phyloP scores from a whole-genome alignment of 2,888 invertebrate genomes.

The Pseudococcus longispinus region DNA sequence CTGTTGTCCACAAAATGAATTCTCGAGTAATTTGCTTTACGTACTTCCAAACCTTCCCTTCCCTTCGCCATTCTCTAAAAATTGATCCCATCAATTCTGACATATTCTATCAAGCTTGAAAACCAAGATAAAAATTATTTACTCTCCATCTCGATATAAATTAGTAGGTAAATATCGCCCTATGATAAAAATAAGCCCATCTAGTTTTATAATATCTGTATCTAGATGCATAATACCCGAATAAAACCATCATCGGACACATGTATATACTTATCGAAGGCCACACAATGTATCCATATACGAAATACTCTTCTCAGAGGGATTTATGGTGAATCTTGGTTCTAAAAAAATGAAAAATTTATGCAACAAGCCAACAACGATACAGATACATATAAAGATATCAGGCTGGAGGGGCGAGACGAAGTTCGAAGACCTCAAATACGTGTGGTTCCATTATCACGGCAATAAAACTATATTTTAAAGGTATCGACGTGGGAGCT shows the following conservation, averaged over 20 bases:
- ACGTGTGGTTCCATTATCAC: slow-evolving; percentile 50
- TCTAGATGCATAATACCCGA: neutral
- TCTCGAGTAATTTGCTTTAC: too few species aligned
- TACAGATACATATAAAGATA: slow-evolving; percentile 3
- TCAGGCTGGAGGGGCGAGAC: neutral
- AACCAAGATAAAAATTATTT: neutral
- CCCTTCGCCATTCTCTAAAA: neutral
- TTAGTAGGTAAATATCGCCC: neutral
- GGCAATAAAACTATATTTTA: slow-evolving; percentile 56
- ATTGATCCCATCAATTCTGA: neutral
- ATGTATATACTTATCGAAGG: neutral
- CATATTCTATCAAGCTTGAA: neutral
- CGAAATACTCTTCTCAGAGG: neutral
- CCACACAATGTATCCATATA: neutral
- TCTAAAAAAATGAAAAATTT: neutral
- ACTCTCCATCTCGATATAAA: neutral
- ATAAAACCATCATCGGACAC: neutral
- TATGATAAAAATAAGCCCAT: neutral
- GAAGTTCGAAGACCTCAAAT: slow-evolving; percentile 46
- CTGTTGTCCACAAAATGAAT: too few species aligned
- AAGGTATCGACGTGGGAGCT: slow-evolving; percentile 54
- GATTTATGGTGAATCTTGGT: neutral
- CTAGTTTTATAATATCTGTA: neutral
- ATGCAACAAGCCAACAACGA: neutral
- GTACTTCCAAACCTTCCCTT: too few species aligned